These are phyloP conservation scores for Ephestia elutella DNA, from an alignment of 1,140 invertebrate genomes.

Conservation along the genomic window DNA sequence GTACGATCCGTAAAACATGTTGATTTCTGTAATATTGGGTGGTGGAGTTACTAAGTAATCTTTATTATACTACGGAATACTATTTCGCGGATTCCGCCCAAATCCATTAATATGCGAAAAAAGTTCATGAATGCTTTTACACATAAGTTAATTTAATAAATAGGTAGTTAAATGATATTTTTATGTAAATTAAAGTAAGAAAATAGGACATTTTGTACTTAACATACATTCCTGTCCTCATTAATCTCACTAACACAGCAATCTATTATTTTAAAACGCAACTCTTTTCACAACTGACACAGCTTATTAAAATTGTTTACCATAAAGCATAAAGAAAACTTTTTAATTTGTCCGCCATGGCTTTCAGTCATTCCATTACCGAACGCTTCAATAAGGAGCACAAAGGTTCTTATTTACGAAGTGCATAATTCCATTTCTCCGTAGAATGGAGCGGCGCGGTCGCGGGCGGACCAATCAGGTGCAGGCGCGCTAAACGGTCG, in stretches of 20 bases:
- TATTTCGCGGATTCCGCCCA: too few relatives aligned
- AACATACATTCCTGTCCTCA: too few relatives aligned
- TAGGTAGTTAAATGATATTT: too few relatives aligned
- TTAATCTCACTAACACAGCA: too few relatives aligned
- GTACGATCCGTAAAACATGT: too few relatives aligned
- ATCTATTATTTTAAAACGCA: not conserved
- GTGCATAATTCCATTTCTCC: slow-evolving; percentile 68
- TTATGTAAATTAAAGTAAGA: too few relatives aligned
- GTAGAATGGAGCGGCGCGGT: slow-evolving; percentile 22
- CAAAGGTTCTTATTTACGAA: slow-evolving; percentile 64
- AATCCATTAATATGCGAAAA: not conserved
- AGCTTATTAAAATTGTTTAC: not conserved
- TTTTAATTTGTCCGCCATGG: not conserved
- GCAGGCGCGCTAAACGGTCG: slow-evolving; percentile 57
- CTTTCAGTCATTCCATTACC: not conserved
- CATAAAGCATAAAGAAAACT: slow-evolving; percentile 32
- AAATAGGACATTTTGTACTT: too few relatives aligned
- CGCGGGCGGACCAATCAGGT: slow-evolving; percentile 64
- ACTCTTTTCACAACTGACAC: not conserved
- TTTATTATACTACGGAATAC: too few relatives aligned
- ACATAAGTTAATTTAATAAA: too few relatives aligned
- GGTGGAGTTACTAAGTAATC: too few relatives aligned
- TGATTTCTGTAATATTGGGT: too few relatives aligned
- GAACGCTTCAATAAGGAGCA: slow-evolving; percentile 15
- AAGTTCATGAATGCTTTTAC: too few relatives aligned